Conservation (phyloP, 2,113 vertebrate species). For the Calyptommatus sinebrachiatus region DNA sequence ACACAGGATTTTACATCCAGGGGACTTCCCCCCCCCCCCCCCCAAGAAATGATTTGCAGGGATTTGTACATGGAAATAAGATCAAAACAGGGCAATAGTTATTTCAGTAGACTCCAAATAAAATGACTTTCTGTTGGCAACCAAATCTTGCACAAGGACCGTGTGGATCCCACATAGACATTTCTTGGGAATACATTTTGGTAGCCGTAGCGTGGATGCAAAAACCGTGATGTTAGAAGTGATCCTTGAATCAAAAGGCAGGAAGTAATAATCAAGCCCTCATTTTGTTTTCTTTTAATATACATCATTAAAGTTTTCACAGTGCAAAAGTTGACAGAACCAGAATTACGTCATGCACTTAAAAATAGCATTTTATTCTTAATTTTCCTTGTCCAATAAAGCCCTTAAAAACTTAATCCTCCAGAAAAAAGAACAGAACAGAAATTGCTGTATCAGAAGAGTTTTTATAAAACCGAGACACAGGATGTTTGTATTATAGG, state of each 20-base stretch:
- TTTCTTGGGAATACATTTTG: conserved; percentile 1
- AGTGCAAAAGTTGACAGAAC: conserved; percentile 44
- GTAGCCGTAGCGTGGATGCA: conserved; percentile 12
- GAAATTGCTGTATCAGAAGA: conserved; percentile 10
- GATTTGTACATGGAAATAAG: not conserved
- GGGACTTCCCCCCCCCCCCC: not conserved
- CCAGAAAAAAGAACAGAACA: conserved; percentile 19
- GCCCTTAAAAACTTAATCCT: conserved; percentile 35
- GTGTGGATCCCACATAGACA: not conserved
- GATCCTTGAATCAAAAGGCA: conserved; percentile 41
- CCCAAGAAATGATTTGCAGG: not conserved
- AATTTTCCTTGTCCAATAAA: conserved; percentile 26
- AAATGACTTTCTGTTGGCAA: not conserved
- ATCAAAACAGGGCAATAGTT: not conserved
- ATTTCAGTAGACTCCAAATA: not conserved
- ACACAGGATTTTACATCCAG: not conserved
- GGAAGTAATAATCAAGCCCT: conserved; percentile 54
- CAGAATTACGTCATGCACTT: conserved; percentile 45
- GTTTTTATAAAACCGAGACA: conserved; percentile 37
- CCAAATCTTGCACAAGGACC: not conserved
- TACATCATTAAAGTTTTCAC: conserved; percentile 44
- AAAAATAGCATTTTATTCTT: conserved; percentile 8
- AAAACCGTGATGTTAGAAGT: not conserved
- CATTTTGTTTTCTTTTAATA: conserved; percentile 39
- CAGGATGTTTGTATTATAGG: conserved; percentile 27